Base-by-base conservation (phyloP, 1,140 invertebrate genomes). In the Hylaeus anthracinus region DNA sequence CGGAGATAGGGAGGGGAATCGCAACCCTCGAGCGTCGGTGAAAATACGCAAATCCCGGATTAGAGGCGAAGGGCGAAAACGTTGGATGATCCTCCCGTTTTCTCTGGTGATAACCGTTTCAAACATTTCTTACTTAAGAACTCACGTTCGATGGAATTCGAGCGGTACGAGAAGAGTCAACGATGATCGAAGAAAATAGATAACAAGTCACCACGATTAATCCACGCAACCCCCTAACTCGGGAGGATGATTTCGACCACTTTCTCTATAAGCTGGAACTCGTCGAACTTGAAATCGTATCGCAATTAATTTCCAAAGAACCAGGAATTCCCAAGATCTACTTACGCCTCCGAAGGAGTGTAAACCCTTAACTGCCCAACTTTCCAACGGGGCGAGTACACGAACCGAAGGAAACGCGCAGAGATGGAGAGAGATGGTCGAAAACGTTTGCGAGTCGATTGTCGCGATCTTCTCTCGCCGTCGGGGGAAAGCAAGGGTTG, bases 31-130 rank as follows among this genome's bases (percentile, higher is more conserved):
- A 78, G 77, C 83, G 53, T 82, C 60, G 63, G 43, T 73, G 72
- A 51, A 86, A 84, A 86, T 88, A 88, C 88, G 86, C 72, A 89
- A 90, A 90, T 88, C 86, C 84, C 45, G 69, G 86, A 84, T 89
- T 87, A 88, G 85, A 85, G 61, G 61, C 77, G 82, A 76, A 78
- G 82, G 87, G 85, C 66, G 76, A 84, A 87, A 90, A 89, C 88
- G 72, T 82, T 48, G 73, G 81, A 87, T 86, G 60, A 88, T 88
- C 86, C 81, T 37, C 14, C 51, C 51, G 75, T 65, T 63, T 66
- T 51, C 48, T 6, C 51, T 26, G 55, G 53, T n/a, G 14, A 64
- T 6, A 8, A 26, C 45, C 56, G 60, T n/a, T 26, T 12, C 51
- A 64, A 55, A 56, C 70, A n/a, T 48, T 65, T 65, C n/a, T 55